A percentile compares a stretch with the other conserved stretches of the same genome.
Evolutionary conservation across 2,888 invertebrate genomes (phyloP).

Genomic region (Netelia virgata): DNA sequence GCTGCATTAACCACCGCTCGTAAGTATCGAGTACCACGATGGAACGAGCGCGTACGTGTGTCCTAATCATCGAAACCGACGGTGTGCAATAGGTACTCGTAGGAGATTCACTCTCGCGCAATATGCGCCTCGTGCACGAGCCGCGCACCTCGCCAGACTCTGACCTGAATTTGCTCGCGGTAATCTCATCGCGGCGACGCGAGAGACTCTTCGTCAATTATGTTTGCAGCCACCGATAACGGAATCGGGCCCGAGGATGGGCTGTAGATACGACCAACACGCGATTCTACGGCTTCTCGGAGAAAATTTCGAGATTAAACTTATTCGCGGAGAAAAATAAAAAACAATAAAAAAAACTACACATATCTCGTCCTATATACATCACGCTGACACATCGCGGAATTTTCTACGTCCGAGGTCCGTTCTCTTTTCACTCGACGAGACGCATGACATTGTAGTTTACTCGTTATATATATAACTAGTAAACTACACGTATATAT

Average conservation of each 20-base stretch:
- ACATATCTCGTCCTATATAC: too few species aligned
- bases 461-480: neutral
- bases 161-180: constrained; percentile 42
- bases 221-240: constrained; percentile 47
- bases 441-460: constrained; percentile 8
- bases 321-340: too few species aligned
- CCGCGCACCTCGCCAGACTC: neutral
- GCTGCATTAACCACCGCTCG: neutral
- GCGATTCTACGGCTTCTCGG: neutral
- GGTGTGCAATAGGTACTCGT: constrained; percentile 40
- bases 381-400: too few species aligned
- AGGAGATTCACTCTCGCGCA: constrained; percentile 31
- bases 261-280: neutral
- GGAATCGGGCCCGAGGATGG: constrained; percentile 20
- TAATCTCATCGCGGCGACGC: neutral
- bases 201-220: neutral
- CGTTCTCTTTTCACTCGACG: constrained; percentile 47
- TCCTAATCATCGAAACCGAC: constrained; percentile 4
- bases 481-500: too few species aligned
- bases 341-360: too few species aligned
- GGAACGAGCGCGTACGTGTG: neutral
- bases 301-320: too few species aligned
- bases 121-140: neutral
- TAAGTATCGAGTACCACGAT: neutral
- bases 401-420: constrained; percentile 1